Evolutionary conservation across 1,140 invertebrate species (phyloP).

Genomic region (Trinorchestia longiramus): DNA sequence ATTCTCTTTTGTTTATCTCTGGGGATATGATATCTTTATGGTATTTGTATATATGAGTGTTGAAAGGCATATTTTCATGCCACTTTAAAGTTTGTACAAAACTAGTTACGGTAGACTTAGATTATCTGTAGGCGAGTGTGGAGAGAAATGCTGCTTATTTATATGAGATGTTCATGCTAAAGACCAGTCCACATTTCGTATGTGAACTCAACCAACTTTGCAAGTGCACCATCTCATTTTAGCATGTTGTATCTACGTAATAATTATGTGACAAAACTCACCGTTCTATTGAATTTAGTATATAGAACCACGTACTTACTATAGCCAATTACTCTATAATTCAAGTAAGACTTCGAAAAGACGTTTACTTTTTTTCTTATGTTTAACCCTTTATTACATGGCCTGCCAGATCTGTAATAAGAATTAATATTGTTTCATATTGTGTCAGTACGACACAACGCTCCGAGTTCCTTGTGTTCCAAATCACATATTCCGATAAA

Average conservation of each 20-base stretch:
- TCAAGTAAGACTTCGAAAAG: background rate
- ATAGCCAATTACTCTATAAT: background rate
- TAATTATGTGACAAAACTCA: background rate
- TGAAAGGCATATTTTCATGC: conserved; percentile 34
- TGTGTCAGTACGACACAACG: too few relatives aligned
- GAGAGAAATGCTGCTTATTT: too few relatives aligned
- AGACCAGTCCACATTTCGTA: background rate
- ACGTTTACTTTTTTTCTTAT: too few relatives aligned
- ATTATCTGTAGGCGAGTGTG: background rate
- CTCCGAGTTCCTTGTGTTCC: too few relatives aligned
- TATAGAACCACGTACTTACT: background rate
- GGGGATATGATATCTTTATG: conserved; percentile 17
- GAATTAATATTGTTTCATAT: too few relatives aligned
- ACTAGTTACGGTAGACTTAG: background rate
- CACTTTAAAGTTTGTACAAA: background rate
- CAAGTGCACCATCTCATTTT: background rate
- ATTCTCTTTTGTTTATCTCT: background rate
- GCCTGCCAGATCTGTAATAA: too few relatives aligned
- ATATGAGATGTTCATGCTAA: background rate
- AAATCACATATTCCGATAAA: too few relatives aligned
- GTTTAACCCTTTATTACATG: too few relatives aligned
- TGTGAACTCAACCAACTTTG: background rate
- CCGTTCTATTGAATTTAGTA: background rate
- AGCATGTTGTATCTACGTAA: background rate
- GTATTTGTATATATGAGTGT: conserved; percentile 25